A percentile compares a stretch with the other conserved stretches of the same genome.
phyloP scores from a whole-genome alignment of 2,113 vertebrate genomes.

The Hippoglossus stenolepis region DNA sequence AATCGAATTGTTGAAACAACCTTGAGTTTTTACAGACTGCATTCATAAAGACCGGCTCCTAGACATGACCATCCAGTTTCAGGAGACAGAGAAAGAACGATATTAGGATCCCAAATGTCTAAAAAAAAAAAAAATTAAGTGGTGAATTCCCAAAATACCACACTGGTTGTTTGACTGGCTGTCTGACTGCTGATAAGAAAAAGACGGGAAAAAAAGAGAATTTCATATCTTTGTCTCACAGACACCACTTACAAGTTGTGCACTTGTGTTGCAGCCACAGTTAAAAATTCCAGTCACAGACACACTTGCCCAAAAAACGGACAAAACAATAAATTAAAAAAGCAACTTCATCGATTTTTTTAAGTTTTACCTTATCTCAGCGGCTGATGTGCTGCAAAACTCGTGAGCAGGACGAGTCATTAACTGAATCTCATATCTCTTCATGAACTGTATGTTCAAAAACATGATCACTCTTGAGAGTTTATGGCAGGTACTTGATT shows the following conservation, averaged over 20 bases:
- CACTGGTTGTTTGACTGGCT: conserved; percentile 31
- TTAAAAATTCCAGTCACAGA: conserved; percentile 4
- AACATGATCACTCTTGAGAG: conserved; percentile 30
- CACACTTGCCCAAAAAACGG: not conserved
- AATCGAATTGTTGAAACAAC: conserved; percentile 13
- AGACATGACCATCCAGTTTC: conserved; percentile 4
- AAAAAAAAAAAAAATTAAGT: not conserved
- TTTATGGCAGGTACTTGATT: conserved; percentile 55
- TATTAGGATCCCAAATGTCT: conserved; percentile 5
- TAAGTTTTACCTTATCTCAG: not conserved
- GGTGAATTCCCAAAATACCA: conserved; percentile 21
- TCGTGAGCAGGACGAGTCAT: conserved; percentile 22
- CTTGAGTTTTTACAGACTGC: conserved; percentile 17
- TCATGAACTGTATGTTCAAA: conserved; percentile 10
- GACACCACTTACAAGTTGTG: not conserved
- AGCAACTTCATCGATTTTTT: not conserved
- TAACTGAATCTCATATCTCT: conserved; percentile 33
- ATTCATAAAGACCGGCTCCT: conserved; percentile 13
- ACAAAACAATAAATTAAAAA: conserved; percentile 32
- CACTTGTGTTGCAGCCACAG: not conserved
- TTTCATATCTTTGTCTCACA: conserved; percentile 11
- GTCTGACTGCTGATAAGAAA: conserved; percentile 29
- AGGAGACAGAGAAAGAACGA: conserved; percentile 14
- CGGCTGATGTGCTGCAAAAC: not conserved
- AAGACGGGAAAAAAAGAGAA: conserved; percentile 1